Base-by-base conservation (phyloP, 2,113 vertebrate genomes). In the Recurvirostra avosetta region DNA sequence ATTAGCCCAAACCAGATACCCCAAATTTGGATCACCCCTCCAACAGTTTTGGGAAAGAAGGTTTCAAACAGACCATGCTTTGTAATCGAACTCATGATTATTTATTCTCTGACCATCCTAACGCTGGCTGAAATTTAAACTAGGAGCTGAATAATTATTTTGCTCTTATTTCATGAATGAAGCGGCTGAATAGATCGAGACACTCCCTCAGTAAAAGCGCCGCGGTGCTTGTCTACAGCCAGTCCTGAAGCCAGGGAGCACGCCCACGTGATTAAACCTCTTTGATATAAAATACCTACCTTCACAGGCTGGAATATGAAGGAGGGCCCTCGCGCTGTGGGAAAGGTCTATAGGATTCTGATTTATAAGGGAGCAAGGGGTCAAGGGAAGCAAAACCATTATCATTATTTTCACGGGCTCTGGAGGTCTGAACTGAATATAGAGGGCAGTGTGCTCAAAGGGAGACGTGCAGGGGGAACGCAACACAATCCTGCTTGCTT, bases 361-460 rank as follows among this genome's bases (percentile, higher is more conserved):
- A 97, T 98, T 98, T 97, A 98, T 97, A 95, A 91, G 77, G 83
- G 91, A 91, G 65, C 95, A 88, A 63, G 88, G 96, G 95, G 94
- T 97, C 95, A 97, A 97, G 96, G 96, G 88, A 95, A 97, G 91
- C 62, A 96, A 95, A 97, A 21, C 94, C 86, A 95, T 96, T 96
- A 97, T 92, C 94, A 86, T 97, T 95, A 95, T 95, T 98, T 96
- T 96, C 92, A 78, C 77, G 93, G 86, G 81, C 96, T 96, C 92
- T 76, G 90, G 96, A 96, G 95, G 95, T 91, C 82, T 65, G 92
- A 97, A 95, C 95, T 63, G 91, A 95, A 91, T 88, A 29, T 88
- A 89, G 94, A 96, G 88, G 96, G 95, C 94, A 95, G 91, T 75
- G 90, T 88, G 79, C 94, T 97, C 94, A 94, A 95, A 96, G 88